A percentile compares a stretch with the other conserved stretches of the same genome.
These are phyloP conservation scores for Meda fulgida DNA, from an alignment of 2,797 vertebrate species.

Conservation along the genomic window DNA sequence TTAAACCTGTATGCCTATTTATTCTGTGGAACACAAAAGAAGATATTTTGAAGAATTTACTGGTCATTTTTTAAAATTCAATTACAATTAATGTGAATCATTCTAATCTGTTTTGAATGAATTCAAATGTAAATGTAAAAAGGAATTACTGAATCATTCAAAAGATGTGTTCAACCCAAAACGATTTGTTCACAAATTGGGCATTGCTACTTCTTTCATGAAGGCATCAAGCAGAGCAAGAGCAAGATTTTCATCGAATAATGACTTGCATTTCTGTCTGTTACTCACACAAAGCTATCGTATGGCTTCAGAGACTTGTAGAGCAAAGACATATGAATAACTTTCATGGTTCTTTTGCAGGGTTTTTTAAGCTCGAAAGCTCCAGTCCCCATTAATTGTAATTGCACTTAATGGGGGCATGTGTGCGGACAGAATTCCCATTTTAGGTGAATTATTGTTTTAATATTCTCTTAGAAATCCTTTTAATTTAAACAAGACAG, in stretches of 20 bases:
- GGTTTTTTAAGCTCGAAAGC: background rate
- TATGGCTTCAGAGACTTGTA: background rate
- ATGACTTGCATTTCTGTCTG: slow-evolving; percentile 12
- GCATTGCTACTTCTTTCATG: background rate
- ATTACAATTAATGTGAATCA: background rate
- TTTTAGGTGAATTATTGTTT: background rate
- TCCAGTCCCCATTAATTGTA: background rate
- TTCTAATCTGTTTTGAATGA: background rate
- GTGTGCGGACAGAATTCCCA: background rate
- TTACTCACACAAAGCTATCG: background rate
- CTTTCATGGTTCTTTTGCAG: background rate
- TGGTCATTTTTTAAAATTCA: background rate
- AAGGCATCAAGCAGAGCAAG: background rate
- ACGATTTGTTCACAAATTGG: background rate
- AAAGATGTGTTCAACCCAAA: background rate
- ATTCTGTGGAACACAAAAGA: background rate
- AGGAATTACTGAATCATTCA: background rate
- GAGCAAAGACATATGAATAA: background rate
- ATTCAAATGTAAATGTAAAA: background rate
- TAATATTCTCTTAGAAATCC: background rate
- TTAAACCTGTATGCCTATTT: background rate
- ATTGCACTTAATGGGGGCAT: background rate
- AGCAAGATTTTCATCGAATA: slow-evolving; percentile 14
- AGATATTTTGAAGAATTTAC: background rate
- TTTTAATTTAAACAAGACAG: background rate